Base-by-base conservation (phyloP, 2,113 vertebrate species). In the Cyprinus carpio region DNA sequence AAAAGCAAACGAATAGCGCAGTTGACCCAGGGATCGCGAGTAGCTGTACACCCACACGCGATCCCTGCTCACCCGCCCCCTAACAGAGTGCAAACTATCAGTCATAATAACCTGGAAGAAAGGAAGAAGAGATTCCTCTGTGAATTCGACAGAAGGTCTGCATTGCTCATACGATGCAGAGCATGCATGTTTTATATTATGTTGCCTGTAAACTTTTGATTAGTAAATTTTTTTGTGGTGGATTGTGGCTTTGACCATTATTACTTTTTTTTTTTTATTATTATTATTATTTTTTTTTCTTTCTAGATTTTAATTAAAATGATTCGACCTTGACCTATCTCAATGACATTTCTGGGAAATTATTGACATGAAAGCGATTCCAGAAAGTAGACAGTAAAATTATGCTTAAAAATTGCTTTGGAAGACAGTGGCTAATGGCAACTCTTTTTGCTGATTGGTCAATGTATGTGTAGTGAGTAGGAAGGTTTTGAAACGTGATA, bases 1-100 rank as follows among this genome's bases (percentile, higher is more conserved):
- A 92, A 92, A 89, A 84, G 87, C 34, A 81, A 76, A 82, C 27
- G 46, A 89, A 93, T 92, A 81, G 89, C 80, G 84, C 29, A 86
- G 85, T 87, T 91, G 92, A 93, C 85, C 89, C 85, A 87, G 87
- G 87, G 91, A 49, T 64, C 49, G 60, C 62, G 9, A 58, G 51
- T n/a, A 62, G 64, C 87, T 23, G 16, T 83, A 11, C 91, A 89
- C 90, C 89, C 58, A 87, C 88, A 85, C 90, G 83, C 49, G 64
- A 46, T 77, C 79, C 75, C 86, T 85, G 89, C 89, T 87, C 74
- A 40, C 64, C 87, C 51, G 6, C 51, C 81, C 49, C 76, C 64
- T 31, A 75, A 65, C 29, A 74, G 74, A 79, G 86, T 37, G 77
- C 75, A 43, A 46, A 64, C 65, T 82, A 80, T 8, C 46, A 56